Conservation (phyloP, 2,797 vertebrate genomes). For the Spinus pinus region DNA sequence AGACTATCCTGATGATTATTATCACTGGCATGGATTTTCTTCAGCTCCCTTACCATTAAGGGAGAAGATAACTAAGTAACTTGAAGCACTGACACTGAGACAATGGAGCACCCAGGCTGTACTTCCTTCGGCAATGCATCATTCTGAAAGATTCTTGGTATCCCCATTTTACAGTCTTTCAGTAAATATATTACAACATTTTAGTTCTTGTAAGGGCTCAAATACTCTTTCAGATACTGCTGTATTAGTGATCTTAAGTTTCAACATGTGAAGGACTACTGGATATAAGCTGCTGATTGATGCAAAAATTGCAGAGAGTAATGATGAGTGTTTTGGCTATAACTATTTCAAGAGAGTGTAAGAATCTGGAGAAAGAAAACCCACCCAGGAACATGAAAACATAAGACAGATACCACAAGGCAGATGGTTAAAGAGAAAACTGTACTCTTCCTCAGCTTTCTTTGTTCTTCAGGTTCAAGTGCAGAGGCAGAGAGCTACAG, state of each 20-base stretch:
- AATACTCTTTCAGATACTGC: neutral
- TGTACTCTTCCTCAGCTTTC: neutral
- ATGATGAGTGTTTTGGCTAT: neutral
- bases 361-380: accelerated
- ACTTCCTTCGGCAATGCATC: neutral
- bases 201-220: neutral
- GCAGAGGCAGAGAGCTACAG: neutral
- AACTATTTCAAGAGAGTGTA: neutral
- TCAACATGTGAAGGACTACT: neutral
- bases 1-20: neutral
- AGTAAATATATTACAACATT: neutral
- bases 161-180: neutral
- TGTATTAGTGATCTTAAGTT: neutral
- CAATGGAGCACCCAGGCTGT: neutral
- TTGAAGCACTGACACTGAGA: neutral
- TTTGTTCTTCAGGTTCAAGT: neutral
- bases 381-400: neutral
- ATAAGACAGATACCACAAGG: neutral
- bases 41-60: neutral
- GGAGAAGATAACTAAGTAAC: neutral
- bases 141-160: neutral
- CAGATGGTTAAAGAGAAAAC: neutral
- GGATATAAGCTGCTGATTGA: neutral
- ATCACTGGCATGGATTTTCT: neutral
- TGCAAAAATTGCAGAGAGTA: neutral